These are phyloP conservation scores for Hedya salicella DNA, from an alignment of 2,888 invertebrate genomes.

Conservation along the genomic window DNA sequence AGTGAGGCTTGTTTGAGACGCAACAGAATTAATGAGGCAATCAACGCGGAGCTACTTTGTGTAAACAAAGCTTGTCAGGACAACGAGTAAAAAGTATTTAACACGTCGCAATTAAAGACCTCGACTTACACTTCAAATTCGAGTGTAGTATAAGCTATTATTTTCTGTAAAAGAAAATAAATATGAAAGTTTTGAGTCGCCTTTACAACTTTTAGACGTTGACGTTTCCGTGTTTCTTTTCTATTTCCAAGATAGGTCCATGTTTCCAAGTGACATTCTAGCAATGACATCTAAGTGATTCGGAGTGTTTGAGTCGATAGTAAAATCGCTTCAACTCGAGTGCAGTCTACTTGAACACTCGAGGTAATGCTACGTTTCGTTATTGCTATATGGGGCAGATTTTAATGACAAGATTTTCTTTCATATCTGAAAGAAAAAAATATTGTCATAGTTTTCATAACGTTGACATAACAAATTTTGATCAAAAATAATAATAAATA, in stretches of 20 bases:
- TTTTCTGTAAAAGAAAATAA: background rate
- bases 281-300: slow-evolving; percentile 6
- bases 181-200: slow-evolving; percentile 25
- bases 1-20: slow-evolving; percentile 46
- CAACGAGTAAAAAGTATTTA: background rate
- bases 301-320: background rate
- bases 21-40: slow-evolving; percentile 48
- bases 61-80: slow-evolving; percentile 14
- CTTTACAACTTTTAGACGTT: slow-evolving; percentile 25
- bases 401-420: slow-evolving; percentile 14
- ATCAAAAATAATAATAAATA: slow-evolving; percentile 17
- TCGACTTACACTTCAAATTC: slow-evolving; percentile 9
- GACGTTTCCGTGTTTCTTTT: slow-evolving; percentile 22
- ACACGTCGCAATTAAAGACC: background rate
- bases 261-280: background rate
- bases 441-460: slow-evolving; percentile 10
- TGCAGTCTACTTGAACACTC: slow-evolving; percentile 10
- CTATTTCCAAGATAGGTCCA: background rate
- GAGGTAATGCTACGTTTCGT: slow-evolving; percentile 18
- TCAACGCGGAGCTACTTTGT: slow-evolving; percentile 40
- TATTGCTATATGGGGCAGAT: background rate
- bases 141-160: background rate
- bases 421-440: slow-evolving; percentile 19
- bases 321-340: background rate
- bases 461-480: slow-evolving; percentile 3